Evolutionary conservation across 2,888 invertebrate genomes (phyloP).

Genomic region (Epicampocera succincta): DNA sequence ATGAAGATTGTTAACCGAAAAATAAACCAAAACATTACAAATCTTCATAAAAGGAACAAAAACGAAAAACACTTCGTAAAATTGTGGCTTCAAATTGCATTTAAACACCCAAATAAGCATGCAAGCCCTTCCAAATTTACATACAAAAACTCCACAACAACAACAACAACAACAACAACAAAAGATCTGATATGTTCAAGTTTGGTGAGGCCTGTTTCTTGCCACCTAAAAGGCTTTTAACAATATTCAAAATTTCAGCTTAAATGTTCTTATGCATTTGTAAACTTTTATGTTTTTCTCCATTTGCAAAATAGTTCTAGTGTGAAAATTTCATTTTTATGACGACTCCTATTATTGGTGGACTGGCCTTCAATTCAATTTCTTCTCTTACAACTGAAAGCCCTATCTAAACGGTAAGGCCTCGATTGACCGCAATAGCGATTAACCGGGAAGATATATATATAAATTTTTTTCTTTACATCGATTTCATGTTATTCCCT

Average conservation of each 20-base stretch:
- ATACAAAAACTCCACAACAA: not conserved
- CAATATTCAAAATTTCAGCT: constrained; percentile 32
- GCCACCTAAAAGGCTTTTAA: constrained; percentile 10
- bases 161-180: not conserved
- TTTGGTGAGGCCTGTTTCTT: too few relatives aligned
- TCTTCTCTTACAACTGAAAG: too few relatives aligned
- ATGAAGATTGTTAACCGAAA: constrained; percentile 41
- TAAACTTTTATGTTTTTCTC: not conserved
- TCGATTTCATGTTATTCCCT: too few relatives aligned
- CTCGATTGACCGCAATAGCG: too few relatives aligned
- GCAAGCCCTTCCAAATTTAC: not conserved
- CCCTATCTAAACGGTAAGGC: too few relatives aligned
- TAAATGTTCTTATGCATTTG: constrained; percentile 24
- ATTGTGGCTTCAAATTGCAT: constrained; percentile 65
- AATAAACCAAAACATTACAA: constrained; percentile 51
- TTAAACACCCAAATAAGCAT: constrained; percentile 13
- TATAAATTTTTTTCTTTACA: too few relatives aligned
- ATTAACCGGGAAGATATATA: too few relatives aligned
- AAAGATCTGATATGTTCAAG: too few relatives aligned
- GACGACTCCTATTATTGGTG: not conserved
- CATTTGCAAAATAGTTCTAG: not conserved
- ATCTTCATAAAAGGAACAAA: constrained; percentile 17
- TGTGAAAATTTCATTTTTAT: constrained; percentile 15
- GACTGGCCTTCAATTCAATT: not conserved
- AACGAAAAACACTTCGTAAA: constrained; percentile 46